Evolutionary conservation across 2,888 invertebrate genomes (phyloP).

Genomic region (Meghimatium bilineatum): DNA sequence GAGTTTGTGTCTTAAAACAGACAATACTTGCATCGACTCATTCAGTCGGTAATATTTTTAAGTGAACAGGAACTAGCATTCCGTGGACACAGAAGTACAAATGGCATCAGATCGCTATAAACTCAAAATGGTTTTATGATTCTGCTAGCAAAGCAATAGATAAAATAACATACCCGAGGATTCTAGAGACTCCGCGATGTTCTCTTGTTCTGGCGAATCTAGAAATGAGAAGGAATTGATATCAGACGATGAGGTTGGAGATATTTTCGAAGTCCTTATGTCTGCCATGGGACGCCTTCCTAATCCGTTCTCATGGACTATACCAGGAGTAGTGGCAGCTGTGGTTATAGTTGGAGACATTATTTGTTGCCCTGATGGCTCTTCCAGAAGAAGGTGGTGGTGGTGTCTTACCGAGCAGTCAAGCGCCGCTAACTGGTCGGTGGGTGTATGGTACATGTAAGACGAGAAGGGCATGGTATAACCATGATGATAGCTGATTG

Average conservation of each 20-base stretch:
- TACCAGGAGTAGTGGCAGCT: not conserved
- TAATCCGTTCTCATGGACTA: not conserved
- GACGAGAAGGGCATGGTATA: conserved; percentile 44
- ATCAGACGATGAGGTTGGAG: not conserved
- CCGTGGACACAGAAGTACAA: too few species aligned
- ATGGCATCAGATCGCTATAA: too few species aligned
- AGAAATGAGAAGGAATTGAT: conserved; percentile 30
- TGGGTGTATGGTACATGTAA: conserved; percentile 26
- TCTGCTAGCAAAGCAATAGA: too few species aligned
- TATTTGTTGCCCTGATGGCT: conserved; percentile 3
- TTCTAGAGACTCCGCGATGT: conserved; percentile 21
- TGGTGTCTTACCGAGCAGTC: conserved; percentile 54
- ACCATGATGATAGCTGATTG: conserved; percentile 22
- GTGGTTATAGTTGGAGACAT: not conserved
- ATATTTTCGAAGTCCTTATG: conserved; percentile 12
- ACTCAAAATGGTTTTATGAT: too few species aligned
- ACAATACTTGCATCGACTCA: too few species aligned
- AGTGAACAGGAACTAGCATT: too few species aligned
- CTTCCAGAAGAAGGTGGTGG: conserved; percentile 42
- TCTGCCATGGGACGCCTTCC: conserved; percentile 10
- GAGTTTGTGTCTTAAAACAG: not conserved
- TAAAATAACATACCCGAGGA: conserved; percentile 37
- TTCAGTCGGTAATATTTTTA: too few species aligned
- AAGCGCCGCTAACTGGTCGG: conserved; percentile 55
- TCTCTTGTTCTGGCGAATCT: conserved; percentile 25